Percentiles rank a stretch among this genome's conserved stretches.
Evolutionary conservation across 2,797 vertebrate species (phyloP).

Genomic region (Channallabes apus): DNA sequence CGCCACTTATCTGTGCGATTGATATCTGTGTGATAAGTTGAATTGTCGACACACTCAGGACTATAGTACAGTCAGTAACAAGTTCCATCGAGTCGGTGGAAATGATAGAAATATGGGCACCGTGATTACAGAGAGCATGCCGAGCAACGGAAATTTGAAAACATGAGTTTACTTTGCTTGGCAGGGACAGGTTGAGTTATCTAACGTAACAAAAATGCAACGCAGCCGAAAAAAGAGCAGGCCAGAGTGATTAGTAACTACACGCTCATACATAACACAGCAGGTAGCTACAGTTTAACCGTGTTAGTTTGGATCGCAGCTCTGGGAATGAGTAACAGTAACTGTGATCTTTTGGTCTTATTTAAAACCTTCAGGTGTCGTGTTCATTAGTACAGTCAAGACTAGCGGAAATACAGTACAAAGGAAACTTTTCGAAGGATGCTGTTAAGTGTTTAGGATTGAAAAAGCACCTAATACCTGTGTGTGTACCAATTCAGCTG

Average conservation of each 20-base stretch:
- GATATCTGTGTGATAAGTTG: constrained; percentile 28
- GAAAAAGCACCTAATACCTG: neutral
- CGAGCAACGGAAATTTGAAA: constrained; percentile 49
- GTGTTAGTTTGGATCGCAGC: neutral
- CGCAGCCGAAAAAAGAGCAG: constrained; percentile 29
- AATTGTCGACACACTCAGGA: constrained; percentile 29
- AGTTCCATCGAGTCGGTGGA: constrained; percentile 44
- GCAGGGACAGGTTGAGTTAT: constrained; percentile 39
- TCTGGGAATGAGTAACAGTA: constrained; percentile 14
- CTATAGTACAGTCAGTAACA: constrained; percentile 27
- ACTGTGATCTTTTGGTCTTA: neutral
- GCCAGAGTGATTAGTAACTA: constrained; percentile 7
- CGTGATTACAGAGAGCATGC: constrained; percentile 36
- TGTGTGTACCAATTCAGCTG: neutral
- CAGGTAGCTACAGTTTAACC: constrained; percentile 32
- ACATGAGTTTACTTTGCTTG: constrained; percentile 49
- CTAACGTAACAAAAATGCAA: constrained; percentile 51
- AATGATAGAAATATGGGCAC: constrained; percentile 44
- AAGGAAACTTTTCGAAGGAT: neutral
- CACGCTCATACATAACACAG: constrained; percentile 3
- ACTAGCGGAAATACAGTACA: neutral
- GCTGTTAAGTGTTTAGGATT: neutral
- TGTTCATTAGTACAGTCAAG: neutral
- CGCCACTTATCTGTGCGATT: too few relatives aligned
- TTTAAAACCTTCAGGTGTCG: neutral